phyloP scores from a whole-genome alignment of 1,140 invertebrate genomes.

The Anagrus nilaparvatae region DNA sequence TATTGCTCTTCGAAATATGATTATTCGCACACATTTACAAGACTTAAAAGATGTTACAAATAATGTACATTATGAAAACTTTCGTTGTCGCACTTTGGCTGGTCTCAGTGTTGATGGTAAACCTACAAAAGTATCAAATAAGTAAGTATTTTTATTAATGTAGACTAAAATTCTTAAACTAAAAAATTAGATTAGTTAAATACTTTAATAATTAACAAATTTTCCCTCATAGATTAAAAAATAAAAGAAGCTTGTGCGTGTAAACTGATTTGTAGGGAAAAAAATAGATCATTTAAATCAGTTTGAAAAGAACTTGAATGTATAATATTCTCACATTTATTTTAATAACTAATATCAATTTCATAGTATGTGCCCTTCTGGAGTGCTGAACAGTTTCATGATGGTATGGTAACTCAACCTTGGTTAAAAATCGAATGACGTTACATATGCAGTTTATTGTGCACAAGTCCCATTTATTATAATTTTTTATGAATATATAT shows the following conservation, averaged over 20 bases:
- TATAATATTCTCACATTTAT: too few relatives aligned
- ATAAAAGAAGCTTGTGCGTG: slow-evolving; percentile 46
- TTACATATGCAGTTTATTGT: slow-evolving; percentile 44
- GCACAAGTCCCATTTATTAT: too few relatives aligned
- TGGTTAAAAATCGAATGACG: slow-evolving; percentile 35
- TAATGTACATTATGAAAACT: slow-evolving; percentile 94
- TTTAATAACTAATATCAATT: slow-evolving; percentile 40
- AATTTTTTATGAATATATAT: too few relatives aligned
- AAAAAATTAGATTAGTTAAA: too few relatives aligned
- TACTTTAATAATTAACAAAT: too few relatives aligned
- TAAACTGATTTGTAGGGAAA: slow-evolving; percentile 35
- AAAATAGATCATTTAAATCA: too few relatives aligned
- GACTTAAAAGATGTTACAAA: slow-evolving; percentile 92
- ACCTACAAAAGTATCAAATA: slow-evolving; percentile 72
- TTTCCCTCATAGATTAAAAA: too few relatives aligned
- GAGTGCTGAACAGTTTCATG: slow-evolving; percentile 82
- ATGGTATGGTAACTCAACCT: slow-evolving; percentile 70
- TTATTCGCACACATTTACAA: slow-evolving; percentile 86
- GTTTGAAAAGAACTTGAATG: too few relatives aligned
- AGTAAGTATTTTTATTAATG: too few relatives aligned
- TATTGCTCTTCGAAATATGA: slow-evolving; percentile 93
- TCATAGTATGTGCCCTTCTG: slow-evolving; percentile 68
- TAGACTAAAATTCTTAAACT: too few relatives aligned
- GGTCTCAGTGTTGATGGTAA: slow-evolving; percentile 79
- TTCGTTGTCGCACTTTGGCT: slow-evolving; percentile 81